phyloP scores from a whole-genome alignment of 2,888 invertebrate genomes.

The Matsumyia berberina region DNA sequence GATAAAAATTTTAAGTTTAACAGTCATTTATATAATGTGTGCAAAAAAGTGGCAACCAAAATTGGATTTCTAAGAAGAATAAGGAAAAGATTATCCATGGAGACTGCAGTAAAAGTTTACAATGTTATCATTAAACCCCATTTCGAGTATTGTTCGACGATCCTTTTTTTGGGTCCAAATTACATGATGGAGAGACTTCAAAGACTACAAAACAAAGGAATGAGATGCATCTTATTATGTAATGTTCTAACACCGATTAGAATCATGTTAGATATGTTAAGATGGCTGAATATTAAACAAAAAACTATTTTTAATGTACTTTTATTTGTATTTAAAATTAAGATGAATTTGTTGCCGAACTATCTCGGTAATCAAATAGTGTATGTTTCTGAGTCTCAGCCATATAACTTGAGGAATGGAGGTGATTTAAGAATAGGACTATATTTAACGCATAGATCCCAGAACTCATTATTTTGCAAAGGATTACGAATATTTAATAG shows the following conservation, averaged over 20 bases:
- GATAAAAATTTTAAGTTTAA: not conserved
- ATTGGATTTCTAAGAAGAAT: constrained; percentile 40
- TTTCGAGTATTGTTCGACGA: constrained; percentile 61
- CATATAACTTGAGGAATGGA: too few species aligned
- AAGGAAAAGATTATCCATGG: not conserved
- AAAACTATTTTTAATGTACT: not conserved
- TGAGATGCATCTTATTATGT: constrained; percentile 34
- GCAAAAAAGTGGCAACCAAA: constrained; percentile 27
- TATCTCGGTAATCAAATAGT: too few species aligned
- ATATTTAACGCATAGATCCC: too few species aligned
- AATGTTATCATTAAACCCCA: constrained; percentile 38
- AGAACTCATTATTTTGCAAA: too few species aligned
- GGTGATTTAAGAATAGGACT: too few species aligned
- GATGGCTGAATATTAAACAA: not conserved
- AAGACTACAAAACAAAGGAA: constrained; percentile 47
- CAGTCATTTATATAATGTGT: not conserved
- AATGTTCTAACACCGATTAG: constrained; percentile 30
- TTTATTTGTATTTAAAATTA: not conserved
- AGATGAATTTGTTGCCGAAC: too few species aligned
- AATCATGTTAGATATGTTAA: not conserved
- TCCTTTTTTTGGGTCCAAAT: constrained; percentile 32
- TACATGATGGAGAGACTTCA: constrained; percentile 37
- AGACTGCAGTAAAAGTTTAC: constrained; percentile 15
- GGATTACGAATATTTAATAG: too few species aligned
- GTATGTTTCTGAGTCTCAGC: too few species aligned